These are phyloP conservation scores for Coregonus sp. DNA, from an alignment of 2,797 vertebrate species.

Conservation along the genomic window DNA sequence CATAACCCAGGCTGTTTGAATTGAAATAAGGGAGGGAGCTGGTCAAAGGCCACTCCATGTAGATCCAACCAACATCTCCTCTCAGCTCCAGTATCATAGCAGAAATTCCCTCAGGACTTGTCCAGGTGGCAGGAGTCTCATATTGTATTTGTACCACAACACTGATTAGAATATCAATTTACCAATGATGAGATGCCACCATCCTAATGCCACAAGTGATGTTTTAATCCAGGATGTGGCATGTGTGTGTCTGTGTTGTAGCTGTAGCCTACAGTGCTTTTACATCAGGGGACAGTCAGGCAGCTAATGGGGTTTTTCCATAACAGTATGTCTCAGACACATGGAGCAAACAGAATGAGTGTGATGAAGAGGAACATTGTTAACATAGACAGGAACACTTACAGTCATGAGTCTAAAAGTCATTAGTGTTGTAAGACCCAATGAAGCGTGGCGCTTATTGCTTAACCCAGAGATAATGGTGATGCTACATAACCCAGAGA, in stretches of 20 bases:
- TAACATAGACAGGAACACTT: constrained; percentile 15
- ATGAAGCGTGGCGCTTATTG: constrained; percentile 49
- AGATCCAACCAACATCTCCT: constrained; percentile 33
- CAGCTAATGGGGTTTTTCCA: constrained; percentile 39
- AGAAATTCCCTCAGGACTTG: background rate
- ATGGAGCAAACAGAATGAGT: constrained; percentile 35
- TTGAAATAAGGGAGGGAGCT: constrained; percentile 46
- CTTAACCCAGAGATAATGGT: constrained; percentile 24
- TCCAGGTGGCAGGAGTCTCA: background rate
- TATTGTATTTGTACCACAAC: background rate
- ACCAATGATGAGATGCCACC: too few relatives aligned
- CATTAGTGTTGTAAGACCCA: constrained; percentile 32
- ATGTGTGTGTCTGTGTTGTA: background rate
- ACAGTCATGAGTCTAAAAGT: constrained; percentile 24
- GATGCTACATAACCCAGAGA: too few relatives aligned
- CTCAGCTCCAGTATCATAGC: constrained; percentile 3
- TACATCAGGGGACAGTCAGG: constrained; percentile 21
- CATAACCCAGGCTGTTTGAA: too few relatives aligned
- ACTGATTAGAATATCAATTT: background rate
- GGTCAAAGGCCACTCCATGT: constrained; percentile 39
- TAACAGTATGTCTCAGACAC: constrained; percentile 29
- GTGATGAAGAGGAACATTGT: constrained; percentile 18
- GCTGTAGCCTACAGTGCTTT: constrained; percentile 7
- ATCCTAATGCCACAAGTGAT: too few relatives aligned
- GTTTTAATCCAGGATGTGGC: too few relatives aligned